Evolutionary conservation across 1,140 invertebrate species (phyloP).

Genomic region (Nixonia krombeini): DNA sequence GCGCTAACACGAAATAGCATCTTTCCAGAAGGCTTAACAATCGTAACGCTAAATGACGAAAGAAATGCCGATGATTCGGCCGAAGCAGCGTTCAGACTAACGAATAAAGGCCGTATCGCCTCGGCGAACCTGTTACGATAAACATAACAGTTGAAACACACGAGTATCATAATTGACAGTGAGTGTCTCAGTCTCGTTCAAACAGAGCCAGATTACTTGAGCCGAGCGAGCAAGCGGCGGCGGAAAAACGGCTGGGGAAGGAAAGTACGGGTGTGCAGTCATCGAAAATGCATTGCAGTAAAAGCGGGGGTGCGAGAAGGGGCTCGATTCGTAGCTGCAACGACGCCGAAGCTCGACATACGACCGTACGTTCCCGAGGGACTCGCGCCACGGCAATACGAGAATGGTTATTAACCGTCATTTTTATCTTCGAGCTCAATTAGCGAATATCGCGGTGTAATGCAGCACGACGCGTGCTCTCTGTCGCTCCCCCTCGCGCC

Average conservation of each 20-base stretch:
- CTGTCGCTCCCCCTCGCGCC: constrained; percentile 12
- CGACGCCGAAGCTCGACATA: constrained; percentile 51
- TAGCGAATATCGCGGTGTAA: constrained; percentile 69
- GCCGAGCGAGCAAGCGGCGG: neutral
- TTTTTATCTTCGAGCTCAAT: constrained; percentile 71
- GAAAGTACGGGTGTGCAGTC: constrained; percentile 4
- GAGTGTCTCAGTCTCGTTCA: neutral
- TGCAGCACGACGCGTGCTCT: constrained; percentile 63
- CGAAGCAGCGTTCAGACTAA: no score
- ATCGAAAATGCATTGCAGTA: constrained; percentile 8
- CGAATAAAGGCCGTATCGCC: no score
- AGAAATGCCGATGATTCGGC: no score
- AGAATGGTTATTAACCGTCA: constrained; percentile 68
- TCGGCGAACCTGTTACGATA: no score
- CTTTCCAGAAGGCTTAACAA: no score
- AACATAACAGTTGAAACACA: no score
- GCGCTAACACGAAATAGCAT: no score
- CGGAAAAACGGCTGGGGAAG: constrained; percentile 1
- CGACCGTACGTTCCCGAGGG: constrained; percentile 63
- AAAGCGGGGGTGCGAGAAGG: neutral
- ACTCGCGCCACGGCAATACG: constrained; percentile 28
- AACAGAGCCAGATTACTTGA: neutral
- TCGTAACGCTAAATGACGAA: no score
- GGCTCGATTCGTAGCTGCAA: constrained; percentile 16
- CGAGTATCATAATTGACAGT: no score